Evolutionary conservation across 2,113 vertebrate genomes (phyloP), one percentile per base, ranked within the genome.

Genomic region (Paramormyrops kingsleyae): DNA sequence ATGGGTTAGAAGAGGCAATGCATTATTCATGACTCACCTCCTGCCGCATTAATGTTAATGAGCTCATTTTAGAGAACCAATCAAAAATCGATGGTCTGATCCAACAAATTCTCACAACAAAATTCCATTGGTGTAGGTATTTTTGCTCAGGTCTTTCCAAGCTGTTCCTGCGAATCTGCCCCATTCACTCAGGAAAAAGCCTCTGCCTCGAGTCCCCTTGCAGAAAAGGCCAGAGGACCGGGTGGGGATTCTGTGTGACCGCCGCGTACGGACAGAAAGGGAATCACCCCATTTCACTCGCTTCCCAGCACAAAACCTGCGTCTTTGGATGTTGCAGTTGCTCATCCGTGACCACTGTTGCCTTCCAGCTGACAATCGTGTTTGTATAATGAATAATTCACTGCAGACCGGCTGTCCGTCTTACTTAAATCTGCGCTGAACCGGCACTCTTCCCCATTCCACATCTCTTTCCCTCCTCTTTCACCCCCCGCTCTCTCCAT

Each of bases 351-450:
- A 9, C 44, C 24, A 44, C 89, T 74, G 91, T 83, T 70, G 42
- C 83, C 46, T 24, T 24, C 83, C 89, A 7, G 70, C 89, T 27
- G 49, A 59, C 62, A 89, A 91, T 70, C 84, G 80, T n/a, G 83
- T 53, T 91, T 70, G 39, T 53, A 85, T 94, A 90, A 93, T 94
- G 93, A 94, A 94, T 94, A 92, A 95, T 94, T 94, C 94, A 94
- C 47, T 70, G 31, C 47, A 52, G 91, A 87, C 91, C 3, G 91
- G 87, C 91, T 93, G 93, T 92, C 93, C 89, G 47, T 93, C 91
- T 91, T 87, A 70, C 89, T 89, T 88, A 89, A 74, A 83, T 59
- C 50, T 39, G n/a, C 53, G 31, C 50, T 56, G 52, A 85, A 85
- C 89, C 35, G 42, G 24, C 50, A 10, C 49, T 89, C 88, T n/a